Evolutionary conservation across 2,113 vertebrate species (phyloP).

Genomic region (Tonatia bakeri): DNA sequence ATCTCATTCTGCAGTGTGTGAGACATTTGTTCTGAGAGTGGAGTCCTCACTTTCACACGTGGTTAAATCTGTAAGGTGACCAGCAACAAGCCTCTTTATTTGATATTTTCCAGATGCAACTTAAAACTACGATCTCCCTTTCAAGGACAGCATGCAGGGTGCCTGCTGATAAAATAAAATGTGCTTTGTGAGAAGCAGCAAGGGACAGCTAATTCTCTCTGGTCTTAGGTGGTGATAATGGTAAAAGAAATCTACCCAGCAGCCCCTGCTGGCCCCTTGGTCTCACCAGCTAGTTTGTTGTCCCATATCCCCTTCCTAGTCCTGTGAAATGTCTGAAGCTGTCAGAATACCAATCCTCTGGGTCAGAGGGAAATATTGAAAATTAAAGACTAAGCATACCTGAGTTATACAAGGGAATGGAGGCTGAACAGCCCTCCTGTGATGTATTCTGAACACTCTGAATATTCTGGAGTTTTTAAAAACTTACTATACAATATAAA

Average conservation of each 20-base stretch:
- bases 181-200: not conserved
- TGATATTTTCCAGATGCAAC: conserved; percentile 62
- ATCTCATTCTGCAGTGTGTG: not conserved
- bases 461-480: not conserved
- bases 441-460: not conserved
- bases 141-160: not conserved
- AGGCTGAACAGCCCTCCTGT: not conserved
- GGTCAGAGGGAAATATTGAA: not conserved
- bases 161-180: conserved; percentile 17
- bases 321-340: not conserved
- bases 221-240: not conserved
- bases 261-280: not conserved
- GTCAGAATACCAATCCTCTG: not conserved
- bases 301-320: not conserved
- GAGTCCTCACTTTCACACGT: conserved; percentile 53
- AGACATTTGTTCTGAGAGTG: conserved; percentile 23
- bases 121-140: not conserved
- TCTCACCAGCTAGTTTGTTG: not conserved
- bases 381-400: not conserved
- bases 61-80: conserved; percentile 40
- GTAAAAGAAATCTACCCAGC: not conserved
- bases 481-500: not conserved
- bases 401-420: not conserved
- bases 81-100: not conserved
- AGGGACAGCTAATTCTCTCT: not conserved